Conservation (phyloP, 2,797 vertebrate species). For the Hapalemur alaotrensis region DNA sequence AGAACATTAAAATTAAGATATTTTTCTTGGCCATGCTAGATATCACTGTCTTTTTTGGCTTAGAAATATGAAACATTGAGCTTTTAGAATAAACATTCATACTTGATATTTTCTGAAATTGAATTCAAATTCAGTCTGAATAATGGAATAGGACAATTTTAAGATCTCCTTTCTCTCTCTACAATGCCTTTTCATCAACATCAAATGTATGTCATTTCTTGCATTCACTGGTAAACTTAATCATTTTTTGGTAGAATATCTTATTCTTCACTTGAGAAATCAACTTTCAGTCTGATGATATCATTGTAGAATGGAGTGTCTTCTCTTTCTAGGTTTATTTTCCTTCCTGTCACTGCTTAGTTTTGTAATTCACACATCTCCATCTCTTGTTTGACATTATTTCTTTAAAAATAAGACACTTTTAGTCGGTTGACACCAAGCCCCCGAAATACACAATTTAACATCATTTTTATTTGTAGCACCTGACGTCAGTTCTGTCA, state of each 20-base stretch:
- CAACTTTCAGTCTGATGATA: neutral
- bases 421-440: neutral
- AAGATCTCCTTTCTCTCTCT: neutral
- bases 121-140: slow-evolving; percentile 29
- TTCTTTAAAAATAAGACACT: slow-evolving; percentile 37
- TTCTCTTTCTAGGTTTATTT: slow-evolving; percentile 35
- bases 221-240: neutral
- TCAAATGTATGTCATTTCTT: slow-evolving; percentile 35
- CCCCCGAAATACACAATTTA: slow-evolving; percentile 18
- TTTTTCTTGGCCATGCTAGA: slow-evolving; percentile 18
- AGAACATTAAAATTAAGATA: neutral
- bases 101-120: slow-evolving; percentile 22
- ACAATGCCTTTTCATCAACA: neutral
- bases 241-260: neutral
- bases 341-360: neutral
- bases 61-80: slow-evolving; percentile 2
- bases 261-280: neutral
- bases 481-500: neutral
- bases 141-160: neutral
- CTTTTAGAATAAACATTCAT: slow-evolving; percentile 1
- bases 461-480: neutral
- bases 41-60: neutral
- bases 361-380: neutral
- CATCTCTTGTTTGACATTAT: neutral
- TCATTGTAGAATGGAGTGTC: neutral